These are phyloP conservation scores for Drosophila jambulina DNA, from an alignment of 1,140 invertebrate genomes.

Conservation along the genomic window DNA sequence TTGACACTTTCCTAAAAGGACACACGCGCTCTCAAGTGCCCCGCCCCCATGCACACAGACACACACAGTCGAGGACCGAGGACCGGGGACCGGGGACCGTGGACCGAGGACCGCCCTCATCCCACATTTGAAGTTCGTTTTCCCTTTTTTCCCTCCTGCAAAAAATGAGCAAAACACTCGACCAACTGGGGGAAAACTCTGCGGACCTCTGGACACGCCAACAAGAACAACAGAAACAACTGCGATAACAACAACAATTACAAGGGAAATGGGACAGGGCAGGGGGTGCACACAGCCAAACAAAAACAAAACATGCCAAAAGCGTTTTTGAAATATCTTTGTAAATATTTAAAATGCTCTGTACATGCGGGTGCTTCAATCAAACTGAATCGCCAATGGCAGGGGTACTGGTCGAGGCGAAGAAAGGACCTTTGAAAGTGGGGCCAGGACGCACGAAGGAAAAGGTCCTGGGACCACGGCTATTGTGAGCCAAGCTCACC, in stretches of 20 bases:
- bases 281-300: background rate
- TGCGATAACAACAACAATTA: slow-evolving; percentile 45
- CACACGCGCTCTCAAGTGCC: slow-evolving; percentile 72
- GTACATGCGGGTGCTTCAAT: slow-evolving; percentile 82
- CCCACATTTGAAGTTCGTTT: slow-evolving; percentile 77
- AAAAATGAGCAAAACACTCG: slow-evolving; percentile 78
- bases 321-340: slow-evolving; percentile 84
- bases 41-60: slow-evolving; percentile 27
- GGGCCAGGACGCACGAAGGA: background rate
- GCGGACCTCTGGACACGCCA: slow-evolving; percentile 47
- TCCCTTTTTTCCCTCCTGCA: slow-evolving; percentile 45
- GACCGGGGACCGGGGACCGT: slow-evolving; percentile 20
- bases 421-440: slow-evolving; percentile 30
- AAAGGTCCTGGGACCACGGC: slow-evolving; percentile 30
- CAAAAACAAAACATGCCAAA: slow-evolving; percentile 72
- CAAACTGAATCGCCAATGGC: slow-evolving; percentile 67
- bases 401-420: slow-evolving; percentile 11
- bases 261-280: slow-evolving; percentile 8
- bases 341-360: slow-evolving; percentile 83
- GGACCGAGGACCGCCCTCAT: slow-evolving; percentile 49
- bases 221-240: slow-evolving; percentile 21
- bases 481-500: slow-evolving; percentile 21
- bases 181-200: slow-evolving; percentile 41
- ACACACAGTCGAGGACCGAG: slow-evolving; percentile 1
- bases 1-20: slow-evolving; percentile 85